phyloP scores from a whole-genome alignment of 2,113 vertebrate species.

The Ammodytes marinus region DNA sequence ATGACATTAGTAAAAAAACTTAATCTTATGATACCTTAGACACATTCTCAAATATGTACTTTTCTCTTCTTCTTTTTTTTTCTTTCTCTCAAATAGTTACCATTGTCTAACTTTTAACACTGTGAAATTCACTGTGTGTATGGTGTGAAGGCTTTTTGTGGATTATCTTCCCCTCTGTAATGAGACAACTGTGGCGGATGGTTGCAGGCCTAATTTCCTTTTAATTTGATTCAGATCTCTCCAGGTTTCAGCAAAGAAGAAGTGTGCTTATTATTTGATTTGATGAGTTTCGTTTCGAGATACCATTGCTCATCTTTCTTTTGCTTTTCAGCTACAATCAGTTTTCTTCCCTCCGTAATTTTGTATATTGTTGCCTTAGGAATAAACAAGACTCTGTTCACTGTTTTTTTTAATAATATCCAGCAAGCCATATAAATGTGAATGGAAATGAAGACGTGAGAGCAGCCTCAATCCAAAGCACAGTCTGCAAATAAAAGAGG shows the following conservation, averaged over 20 bases:
- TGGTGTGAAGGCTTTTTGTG: slow-evolving; percentile 79
- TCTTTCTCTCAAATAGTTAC: slow-evolving; percentile 40
- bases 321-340: slow-evolving; percentile 71
- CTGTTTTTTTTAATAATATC: slow-evolving; percentile 77
- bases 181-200: slow-evolving; percentile 80
- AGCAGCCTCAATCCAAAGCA: slow-evolving; percentile 78
- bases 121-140: slow-evolving; percentile 62
- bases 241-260: slow-evolving; percentile 77
- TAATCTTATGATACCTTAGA: slow-evolving; percentile 72
- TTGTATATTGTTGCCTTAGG: slow-evolving; percentile 83
- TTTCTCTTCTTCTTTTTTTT: slow-evolving; percentile 31
- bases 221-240: slow-evolving; percentile 83
- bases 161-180: slow-evolving; percentile 80
- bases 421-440: slow-evolving; percentile 78
- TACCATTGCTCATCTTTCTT: slow-evolving; percentile 72
- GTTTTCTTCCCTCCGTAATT: slow-evolving; percentile 68
- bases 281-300: slow-evolving; percentile 78
- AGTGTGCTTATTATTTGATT: slow-evolving; percentile 81
- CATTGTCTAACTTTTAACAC: slow-evolving; percentile 70
- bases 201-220: slow-evolving; percentile 81
- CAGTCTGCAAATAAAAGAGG: slow-evolving; percentile 67
- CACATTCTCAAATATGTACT: slow-evolving; percentile 62
- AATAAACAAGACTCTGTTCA: slow-evolving; percentile 79
- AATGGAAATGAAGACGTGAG: slow-evolving; percentile 68
- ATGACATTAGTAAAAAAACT: slow-evolving; percentile 70